Conservation (phyloP, 1,140 invertebrate genomes). For the Lucilia sericata region DNA sequence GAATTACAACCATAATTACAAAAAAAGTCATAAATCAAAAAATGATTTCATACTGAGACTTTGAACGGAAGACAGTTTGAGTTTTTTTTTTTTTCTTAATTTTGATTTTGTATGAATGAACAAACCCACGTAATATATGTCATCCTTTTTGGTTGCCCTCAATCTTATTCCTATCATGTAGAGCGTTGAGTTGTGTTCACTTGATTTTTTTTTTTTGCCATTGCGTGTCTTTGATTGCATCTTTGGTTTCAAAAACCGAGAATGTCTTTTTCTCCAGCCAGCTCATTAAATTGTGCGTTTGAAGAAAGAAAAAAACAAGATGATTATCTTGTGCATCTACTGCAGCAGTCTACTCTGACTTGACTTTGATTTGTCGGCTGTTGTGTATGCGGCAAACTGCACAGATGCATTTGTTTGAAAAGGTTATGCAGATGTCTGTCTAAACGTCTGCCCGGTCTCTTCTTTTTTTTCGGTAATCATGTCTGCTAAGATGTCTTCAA, state of each 20-base stretch:
- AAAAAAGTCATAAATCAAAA: conserved; percentile 17
- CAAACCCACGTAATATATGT: conserved; percentile 36
- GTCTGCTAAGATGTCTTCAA: neutral
- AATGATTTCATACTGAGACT: neutral
- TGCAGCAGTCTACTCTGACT: too few relatives aligned
- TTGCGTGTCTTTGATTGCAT: conserved; percentile 33
- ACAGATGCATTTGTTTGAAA: neutral
- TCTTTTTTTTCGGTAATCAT: neutral
- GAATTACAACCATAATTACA: neutral
- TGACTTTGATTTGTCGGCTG: neutral
- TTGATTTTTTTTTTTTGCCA: conserved; percentile 10
- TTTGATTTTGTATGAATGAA: neutral
- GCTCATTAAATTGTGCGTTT: neutral
- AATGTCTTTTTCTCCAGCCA: neutral
- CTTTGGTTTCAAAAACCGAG: neutral
- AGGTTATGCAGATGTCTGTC: conserved; percentile 36
- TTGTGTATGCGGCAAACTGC: neutral
- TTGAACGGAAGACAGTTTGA: neutral
- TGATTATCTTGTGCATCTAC: neutral
- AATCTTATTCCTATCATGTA: neutral
- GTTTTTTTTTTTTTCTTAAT: too few relatives aligned
- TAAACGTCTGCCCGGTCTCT: too few relatives aligned
- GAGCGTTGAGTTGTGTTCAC: neutral
- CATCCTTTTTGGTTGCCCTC: conserved; percentile 14
- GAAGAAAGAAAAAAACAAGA: neutral